Evolutionary conservation across 2,113 vertebrate species (phyloP).

Genomic region (Carettochelys insculpta): DNA sequence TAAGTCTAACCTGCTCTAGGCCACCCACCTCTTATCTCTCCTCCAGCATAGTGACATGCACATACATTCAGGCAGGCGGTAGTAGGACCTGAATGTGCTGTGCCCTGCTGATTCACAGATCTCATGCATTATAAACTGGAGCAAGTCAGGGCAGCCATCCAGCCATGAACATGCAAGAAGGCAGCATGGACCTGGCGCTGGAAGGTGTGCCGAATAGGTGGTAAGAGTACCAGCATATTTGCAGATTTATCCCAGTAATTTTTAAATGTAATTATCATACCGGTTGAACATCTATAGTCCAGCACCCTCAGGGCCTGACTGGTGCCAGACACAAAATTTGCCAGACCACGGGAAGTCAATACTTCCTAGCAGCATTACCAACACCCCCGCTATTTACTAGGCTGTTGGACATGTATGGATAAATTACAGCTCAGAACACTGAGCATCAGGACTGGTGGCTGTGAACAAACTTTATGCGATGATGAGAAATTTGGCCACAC

Average conservation of each 20-base stretch:
- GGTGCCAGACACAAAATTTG: too few species aligned
- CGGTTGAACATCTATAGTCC: too few species aligned
- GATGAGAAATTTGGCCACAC: too few species aligned
- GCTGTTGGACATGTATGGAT: too few species aligned
- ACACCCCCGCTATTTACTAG: too few species aligned
- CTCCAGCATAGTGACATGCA: slow-evolving; percentile 19
- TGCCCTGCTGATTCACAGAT: slow-evolving; percentile 12
- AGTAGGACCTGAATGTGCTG: slow-evolving; percentile 50
- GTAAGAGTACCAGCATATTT: neutral
- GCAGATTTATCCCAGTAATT: neutral
- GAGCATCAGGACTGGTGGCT: too few species aligned
- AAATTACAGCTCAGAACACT: too few species aligned
- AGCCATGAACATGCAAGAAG: slow-evolving; percentile 30
- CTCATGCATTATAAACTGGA: neutral
- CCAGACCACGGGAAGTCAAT: too few species aligned
- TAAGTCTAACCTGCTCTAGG: slow-evolving; percentile 57
- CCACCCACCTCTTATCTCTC: neutral
- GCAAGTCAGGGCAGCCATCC: neutral
- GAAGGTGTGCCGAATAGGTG: neutral
- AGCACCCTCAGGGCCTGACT: too few species aligned
- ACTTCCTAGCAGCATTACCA: too few species aligned
- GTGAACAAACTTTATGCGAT: too few species aligned
- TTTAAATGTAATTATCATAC: neutral
- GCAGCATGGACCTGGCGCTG: neutral
- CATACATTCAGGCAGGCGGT: slow-evolving; percentile 39